Conservation (phyloP, 2,113 vertebrate genomes). For the Pardalotus punctatus region DNA sequence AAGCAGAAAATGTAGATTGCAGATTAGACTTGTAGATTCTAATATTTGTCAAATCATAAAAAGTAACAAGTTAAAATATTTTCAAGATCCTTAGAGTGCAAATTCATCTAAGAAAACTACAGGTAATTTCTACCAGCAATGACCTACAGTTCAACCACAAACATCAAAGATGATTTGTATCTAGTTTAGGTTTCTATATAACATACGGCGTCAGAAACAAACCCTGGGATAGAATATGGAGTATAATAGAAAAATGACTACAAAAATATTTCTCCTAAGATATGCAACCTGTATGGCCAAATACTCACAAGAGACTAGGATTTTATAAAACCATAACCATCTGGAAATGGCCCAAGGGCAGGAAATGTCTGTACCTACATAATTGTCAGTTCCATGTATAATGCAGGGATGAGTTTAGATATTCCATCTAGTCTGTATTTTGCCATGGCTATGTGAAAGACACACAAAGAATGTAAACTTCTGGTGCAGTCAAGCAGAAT, state of each 20-base stretch:
- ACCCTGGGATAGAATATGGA: neutral
- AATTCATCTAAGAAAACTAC: neutral
- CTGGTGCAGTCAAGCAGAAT: neutral
- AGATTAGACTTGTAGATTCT: neutral
- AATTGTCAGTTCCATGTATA: neutral
- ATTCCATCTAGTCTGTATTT: neutral
- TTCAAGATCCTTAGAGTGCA: neutral
- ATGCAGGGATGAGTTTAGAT: neutral
- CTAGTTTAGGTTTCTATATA: neutral
- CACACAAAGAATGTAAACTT: neutral
- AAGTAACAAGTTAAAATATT: neutral
- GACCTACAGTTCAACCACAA: neutral
- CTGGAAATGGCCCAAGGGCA: neutral
- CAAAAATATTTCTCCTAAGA: neutral
- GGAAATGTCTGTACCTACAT: neutral
- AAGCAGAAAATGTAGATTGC: neutral
- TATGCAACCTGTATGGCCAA: neutral
- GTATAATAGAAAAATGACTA: neutral
- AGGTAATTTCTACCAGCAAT: neutral
- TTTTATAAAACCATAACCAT: neutral
- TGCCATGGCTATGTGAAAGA: neutral
- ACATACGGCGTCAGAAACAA: neutral
- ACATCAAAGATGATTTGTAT: neutral
- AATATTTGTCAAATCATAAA: neutral
- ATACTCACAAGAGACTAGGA: fast-evolving